Evolutionary conservation across 2,888 invertebrate species (phyloP), one percentile per base, ranked within the genome.

Genomic region (Meandrusa payeni): DNA sequence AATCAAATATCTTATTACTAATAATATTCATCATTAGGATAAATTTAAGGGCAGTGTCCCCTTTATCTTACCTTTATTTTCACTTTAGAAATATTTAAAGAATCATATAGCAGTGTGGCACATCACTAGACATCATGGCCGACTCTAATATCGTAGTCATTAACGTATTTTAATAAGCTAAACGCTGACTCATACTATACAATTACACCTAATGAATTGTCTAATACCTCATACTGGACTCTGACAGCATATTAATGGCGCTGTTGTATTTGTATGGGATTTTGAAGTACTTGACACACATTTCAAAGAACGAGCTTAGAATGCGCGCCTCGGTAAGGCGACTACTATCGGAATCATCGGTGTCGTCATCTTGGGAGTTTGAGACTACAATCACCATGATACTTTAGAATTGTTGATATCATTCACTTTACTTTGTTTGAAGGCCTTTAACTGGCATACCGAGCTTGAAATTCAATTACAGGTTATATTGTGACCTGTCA

Each of bases 181-280:
- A 53, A 55, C 50, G 79, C 79, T 77, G 81, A 82, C 52, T 87
- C 85, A 86, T 52, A 55, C 51, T 45, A 56, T 51, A 85, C 86
- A 86, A 87, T 85, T 72, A 76, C 63, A 64, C 54, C 64, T 86
- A 85, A 87, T 85, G 85, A 85, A 79, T 83, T 80, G 83, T 77
- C 78, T 77, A 76, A 82, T 79, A 73, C 69, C 66, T 58, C 55
- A 60, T 61, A 63, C 63, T 59, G 57, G 59, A 69, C 66, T 70
- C 59, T 69, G 72, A 72, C 73, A 69, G 74, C 57, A 59, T 69
- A 71, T 72, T 76, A 76, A 78, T 72, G 67, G 66, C 22, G 26
- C 17, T 6, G 23, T 32, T 46, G 32, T 51, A 44, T 48, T 50
- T 51, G 54, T 57, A 55, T 57, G 52, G 43, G 52, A 58, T 61